These are phyloP conservation scores for Champsocephalus gunnari DNA, from an alignment of 2,797 vertebrate genomes.

Conservation along the genomic window DNA sequence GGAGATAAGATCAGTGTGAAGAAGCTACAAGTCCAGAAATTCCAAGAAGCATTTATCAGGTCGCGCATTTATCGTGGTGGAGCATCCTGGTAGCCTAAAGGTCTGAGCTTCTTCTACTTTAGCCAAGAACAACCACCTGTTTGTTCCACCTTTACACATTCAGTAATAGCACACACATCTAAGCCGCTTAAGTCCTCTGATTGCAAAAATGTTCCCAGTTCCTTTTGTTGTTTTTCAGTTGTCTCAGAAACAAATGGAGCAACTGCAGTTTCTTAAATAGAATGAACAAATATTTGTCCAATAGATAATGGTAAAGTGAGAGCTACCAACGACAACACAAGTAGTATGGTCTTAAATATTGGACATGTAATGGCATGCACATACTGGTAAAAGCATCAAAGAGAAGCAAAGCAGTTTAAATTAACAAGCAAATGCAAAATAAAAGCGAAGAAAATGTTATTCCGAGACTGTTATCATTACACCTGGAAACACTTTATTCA, in stretches of 20 bases:
- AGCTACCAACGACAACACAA: too few relatives aligned
- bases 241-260: neutral
- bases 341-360: neutral
- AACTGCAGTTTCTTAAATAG: neutral
- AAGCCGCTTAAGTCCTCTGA: neutral
- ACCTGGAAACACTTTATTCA: conserved; percentile 4
- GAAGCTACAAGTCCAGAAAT: neutral
- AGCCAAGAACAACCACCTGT: neutral
- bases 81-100: neutral
- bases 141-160: neutral
- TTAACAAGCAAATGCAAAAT: neutral
- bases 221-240: neutral
- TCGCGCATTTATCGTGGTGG: conserved; percentile 14
- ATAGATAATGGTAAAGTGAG: too few relatives aligned
- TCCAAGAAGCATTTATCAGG: conserved; percentile 4
- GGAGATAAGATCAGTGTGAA: neutral
- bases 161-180: neutral
- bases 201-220: neutral
- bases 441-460: neutral
- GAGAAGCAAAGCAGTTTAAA: neutral
- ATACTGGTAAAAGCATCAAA: neutral
- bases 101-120: neutral
- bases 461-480: neutral
- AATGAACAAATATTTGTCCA: neutral
- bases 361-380: neutral